phyloP scores from a whole-genome alignment of 2,113 vertebrate genomes.

The Carettochelys insculpta region DNA sequence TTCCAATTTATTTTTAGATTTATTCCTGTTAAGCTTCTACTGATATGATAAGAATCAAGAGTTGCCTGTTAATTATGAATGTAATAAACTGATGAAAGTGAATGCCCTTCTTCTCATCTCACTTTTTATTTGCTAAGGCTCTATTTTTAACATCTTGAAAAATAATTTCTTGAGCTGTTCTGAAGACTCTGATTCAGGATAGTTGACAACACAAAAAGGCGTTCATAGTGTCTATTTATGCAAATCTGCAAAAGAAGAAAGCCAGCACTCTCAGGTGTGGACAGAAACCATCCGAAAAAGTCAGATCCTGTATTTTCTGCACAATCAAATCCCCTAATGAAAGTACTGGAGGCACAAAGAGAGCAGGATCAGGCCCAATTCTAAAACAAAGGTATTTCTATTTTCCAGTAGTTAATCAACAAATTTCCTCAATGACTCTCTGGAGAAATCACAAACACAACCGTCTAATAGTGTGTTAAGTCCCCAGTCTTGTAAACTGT shows the following conservation, averaged over 20 bases:
- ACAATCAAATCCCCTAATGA: constrained; percentile 7
- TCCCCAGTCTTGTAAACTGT: not conserved
- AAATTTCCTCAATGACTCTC: not conserved
- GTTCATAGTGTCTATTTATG: not conserved
- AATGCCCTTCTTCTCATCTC: not conserved
- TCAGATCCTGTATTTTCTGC: too few species aligned
- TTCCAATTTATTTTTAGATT: not conserved
- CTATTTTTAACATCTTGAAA: not conserved
- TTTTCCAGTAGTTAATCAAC: too few species aligned
- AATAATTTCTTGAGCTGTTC: not conserved
- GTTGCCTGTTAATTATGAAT: not conserved
- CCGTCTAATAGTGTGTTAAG: not conserved
- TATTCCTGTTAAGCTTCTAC: not conserved
- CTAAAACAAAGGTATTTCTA: too few species aligned
- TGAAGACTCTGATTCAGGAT: not conserved
- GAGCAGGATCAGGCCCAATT: not conserved
- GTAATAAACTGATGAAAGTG: not conserved
- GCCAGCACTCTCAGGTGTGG: not conserved
- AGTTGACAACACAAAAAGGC: not conserved
- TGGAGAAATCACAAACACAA: not conserved
- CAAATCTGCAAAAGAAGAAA: not conserved
- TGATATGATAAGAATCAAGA: not conserved
- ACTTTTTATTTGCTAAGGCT: not conserved
- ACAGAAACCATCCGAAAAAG: not conserved
- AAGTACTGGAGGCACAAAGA: not conserved